These are phyloP conservation scores for Drosophila lowei DNA, from an alignment of 1,140 invertebrate species.

Conservation along the genomic window DNA sequence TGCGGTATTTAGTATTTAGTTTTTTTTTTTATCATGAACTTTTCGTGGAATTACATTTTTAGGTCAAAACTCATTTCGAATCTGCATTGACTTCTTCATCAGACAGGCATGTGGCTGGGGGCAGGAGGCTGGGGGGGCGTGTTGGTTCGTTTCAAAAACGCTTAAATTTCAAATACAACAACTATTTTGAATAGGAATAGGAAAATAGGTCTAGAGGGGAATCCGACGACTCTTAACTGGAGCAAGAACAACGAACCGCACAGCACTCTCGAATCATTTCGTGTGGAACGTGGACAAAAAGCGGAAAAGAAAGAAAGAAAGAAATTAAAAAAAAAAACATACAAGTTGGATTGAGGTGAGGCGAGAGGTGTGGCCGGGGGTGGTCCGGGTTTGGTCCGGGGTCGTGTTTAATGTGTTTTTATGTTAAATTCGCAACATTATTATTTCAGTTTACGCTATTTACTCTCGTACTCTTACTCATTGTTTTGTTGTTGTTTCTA, in stretches of 20 bases:
- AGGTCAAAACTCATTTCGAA: slow-evolving; percentile 76
- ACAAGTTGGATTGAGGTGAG: background rate
- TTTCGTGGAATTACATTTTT: slow-evolving; percentile 77
- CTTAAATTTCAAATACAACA: slow-evolving; percentile 65
- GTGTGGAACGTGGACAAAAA: slow-evolving; percentile 21
- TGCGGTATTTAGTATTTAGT: slow-evolving; percentile 53
- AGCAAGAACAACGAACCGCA: slow-evolving; percentile 45
- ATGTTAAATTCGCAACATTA: slow-evolving; percentile 64
- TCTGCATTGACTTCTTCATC: slow-evolving; percentile 53
- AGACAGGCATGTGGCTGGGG: slow-evolving; percentile 15
- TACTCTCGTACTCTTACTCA: slow-evolving; percentile 43
- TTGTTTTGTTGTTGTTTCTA: slow-evolving; percentile 47
- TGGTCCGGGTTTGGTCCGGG: slow-evolving; percentile 2
- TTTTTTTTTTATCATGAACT: slow-evolving; percentile 62
- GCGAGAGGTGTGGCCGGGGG: too few relatives aligned
- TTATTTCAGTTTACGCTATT: slow-evolving; percentile 53
- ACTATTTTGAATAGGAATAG: slow-evolving; percentile 49
- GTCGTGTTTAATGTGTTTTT: slow-evolving; percentile 34
- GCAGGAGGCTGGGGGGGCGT: slow-evolving; percentile 15
- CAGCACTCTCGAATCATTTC: background rate
- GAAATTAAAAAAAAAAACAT: slow-evolving; percentile 5
- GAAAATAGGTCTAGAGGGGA: slow-evolving; percentile 22
- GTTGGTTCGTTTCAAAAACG: slow-evolving; percentile 68
- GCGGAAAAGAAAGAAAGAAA: slow-evolving; percentile 6
- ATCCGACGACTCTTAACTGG: slow-evolving; percentile 15